Conservation (phyloP, 2,888 invertebrate genomes). For the Hartigia nigra region DNA sequence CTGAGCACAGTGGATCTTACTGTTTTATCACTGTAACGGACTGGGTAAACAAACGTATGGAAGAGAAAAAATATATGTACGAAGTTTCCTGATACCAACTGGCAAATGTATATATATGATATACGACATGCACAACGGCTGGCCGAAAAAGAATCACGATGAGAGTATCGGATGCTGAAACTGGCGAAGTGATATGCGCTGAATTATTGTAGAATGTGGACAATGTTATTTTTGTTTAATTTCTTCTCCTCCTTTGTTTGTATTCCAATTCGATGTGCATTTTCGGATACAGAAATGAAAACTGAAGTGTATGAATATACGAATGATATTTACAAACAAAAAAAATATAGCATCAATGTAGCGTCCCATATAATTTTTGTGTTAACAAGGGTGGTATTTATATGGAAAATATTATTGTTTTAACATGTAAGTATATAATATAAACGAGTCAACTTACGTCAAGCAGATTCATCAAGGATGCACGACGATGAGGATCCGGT, state of each 20-base stretch:
- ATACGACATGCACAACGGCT: not conserved
- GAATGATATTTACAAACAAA: not conserved
- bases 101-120: not conserved
- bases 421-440: not conserved
- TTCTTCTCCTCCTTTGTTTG: not conserved
- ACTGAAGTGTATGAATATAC: not conserved
- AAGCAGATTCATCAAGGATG: slow-evolving; percentile 72
- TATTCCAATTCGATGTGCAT: not conserved
- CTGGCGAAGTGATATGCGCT: not conserved
- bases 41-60: not conserved
- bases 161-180: not conserved
- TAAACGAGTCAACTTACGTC: slow-evolving; percentile 67
- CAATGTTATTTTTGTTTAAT: not conserved
- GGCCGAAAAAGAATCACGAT: not conserved
- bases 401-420: not conserved
- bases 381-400: not conserved
- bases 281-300: not conserved
- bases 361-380: no score
- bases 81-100: not conserved
- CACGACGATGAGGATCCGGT: slow-evolving; percentile 68
- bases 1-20: not conserved
- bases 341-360: not conserved
- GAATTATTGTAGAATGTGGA: not conserved
- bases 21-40: not conserved
- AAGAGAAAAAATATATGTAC: not conserved